phyloP scores from a whole-genome alignment of 2,888 invertebrate genomes.

The Parasteatoda lunata region DNA sequence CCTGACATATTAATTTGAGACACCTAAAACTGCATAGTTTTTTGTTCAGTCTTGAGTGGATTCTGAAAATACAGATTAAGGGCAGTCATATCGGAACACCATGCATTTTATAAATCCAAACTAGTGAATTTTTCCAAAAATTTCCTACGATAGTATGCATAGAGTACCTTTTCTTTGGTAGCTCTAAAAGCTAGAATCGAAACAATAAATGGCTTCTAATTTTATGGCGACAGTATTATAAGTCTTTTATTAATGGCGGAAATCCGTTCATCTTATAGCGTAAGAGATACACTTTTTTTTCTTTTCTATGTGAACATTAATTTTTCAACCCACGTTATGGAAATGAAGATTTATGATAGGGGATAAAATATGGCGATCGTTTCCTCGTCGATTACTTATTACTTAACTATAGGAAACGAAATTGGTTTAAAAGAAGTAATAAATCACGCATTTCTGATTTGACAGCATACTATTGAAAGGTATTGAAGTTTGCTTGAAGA shows the following conservation, averaged over 20 bases:
- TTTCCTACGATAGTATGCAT: no score
- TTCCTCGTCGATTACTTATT: conserved; percentile 62
- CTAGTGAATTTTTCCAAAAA: no score
- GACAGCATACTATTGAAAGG: conserved; percentile 45
- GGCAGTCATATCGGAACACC: no score
- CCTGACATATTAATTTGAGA: no score
- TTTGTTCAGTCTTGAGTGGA: no score
- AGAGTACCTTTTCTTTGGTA: neutral
- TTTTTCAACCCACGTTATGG: conserved; percentile 52
- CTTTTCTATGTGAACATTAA: conserved; percentile 51
- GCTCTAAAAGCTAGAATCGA: conserved; percentile 16
- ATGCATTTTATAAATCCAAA: no score
- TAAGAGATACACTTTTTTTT: conserved; percentile 48
- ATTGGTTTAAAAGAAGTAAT: conserved; percentile 57
- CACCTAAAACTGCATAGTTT: no score
- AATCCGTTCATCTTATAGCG: conserved; percentile 60
- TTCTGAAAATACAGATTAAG: no score
- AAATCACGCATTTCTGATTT: conserved; percentile 46
- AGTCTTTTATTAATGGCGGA: conserved; percentile 62
- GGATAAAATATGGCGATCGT: conserved; percentile 58
- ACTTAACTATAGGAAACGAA: conserved; percentile 65
- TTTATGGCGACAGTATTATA: conserved; percentile 62
- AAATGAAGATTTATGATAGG: conserved; percentile 63
- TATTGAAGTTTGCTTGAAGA: neutral
- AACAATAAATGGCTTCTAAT: conserved; percentile 51